Conservation (phyloP, 1,140 invertebrate genomes). For the Drosophila nikananu region DNA sequence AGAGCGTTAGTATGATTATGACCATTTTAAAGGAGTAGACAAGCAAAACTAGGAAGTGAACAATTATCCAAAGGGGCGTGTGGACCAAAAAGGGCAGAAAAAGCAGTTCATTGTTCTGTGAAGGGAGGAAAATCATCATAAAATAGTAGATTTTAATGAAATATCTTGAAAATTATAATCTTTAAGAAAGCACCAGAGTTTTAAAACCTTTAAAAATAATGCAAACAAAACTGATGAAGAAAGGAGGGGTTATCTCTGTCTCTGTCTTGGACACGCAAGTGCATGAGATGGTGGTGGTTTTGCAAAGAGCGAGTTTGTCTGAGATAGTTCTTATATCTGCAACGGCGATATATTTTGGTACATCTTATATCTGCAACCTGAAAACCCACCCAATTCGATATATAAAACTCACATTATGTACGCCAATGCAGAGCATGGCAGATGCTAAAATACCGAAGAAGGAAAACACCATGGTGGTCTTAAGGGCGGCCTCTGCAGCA, state of each 20-base stretch:
- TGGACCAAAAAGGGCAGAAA: slow-evolving; percentile 60
- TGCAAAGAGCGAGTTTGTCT: no score
- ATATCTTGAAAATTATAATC: no score
- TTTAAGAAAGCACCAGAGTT: no score
- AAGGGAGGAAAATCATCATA: not conserved
- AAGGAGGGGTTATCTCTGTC: no score
- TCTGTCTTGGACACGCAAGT: no score
- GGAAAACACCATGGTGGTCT: slow-evolving; percentile 68
- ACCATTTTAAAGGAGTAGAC: slow-evolving; percentile 44
- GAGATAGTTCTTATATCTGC: not conserved
- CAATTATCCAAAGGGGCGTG: slow-evolving; percentile 53
- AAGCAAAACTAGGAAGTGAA: slow-evolving; percentile 43
- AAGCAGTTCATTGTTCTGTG: slow-evolving; percentile 68
- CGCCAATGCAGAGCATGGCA: slow-evolving; percentile 55
- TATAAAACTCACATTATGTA: slow-evolving; percentile 61
- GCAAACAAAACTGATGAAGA: no score
- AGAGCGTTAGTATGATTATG: slow-evolving; percentile 28
- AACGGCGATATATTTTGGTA: no score
- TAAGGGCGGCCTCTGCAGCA: slow-evolving; percentile 42
- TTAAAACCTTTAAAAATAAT: no score
- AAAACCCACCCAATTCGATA: not conserved
- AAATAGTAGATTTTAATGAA: not conserved
- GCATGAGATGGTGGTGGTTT: no score
- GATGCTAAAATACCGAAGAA: slow-evolving; percentile 61
- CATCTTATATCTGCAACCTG: not conserved